Conservation (phyloP, 2,888 invertebrate genomes). For the Parascotia fuliginaria region DNA sequence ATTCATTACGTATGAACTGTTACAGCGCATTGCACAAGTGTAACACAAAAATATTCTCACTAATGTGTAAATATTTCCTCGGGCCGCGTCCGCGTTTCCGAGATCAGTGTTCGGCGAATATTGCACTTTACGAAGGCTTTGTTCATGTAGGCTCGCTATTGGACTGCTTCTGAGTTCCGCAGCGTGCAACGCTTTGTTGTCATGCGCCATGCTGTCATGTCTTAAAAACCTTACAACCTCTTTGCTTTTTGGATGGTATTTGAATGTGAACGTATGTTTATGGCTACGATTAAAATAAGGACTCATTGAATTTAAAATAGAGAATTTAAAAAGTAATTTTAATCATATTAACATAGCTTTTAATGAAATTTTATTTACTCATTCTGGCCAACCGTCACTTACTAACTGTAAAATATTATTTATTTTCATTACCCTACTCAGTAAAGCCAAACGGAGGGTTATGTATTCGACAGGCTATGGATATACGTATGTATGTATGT, state of each 20-base stretch:
- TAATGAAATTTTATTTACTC: no score
- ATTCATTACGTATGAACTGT: not conserved
- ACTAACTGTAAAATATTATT: no score
- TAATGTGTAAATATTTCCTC: conserved; percentile 15
- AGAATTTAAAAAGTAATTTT: no score
- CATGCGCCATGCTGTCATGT: no score
- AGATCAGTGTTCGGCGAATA: conserved; percentile 46
- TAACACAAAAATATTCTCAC: conserved; percentile 10
- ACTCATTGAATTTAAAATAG: no score
- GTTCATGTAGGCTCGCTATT: conserved; percentile 48
- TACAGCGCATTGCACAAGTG: conserved; percentile 7
- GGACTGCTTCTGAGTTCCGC: conserved; percentile 33
- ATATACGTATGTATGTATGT: no score
- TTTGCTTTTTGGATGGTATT: not conserved
- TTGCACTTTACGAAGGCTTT: conserved; percentile 57
- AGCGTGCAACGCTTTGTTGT: conserved; percentile 4
- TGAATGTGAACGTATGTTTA: not conserved
- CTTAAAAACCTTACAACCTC: not conserved
- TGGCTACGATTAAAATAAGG: no score
- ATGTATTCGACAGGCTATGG: no score
- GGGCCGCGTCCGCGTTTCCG: conserved; percentile 34
- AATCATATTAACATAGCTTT: no score
- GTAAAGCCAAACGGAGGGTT: no score
- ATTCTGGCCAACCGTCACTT: no score
- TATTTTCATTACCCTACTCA: no score